phyloP scores from a whole-genome alignment of 1,140 invertebrate genomes.

The Triops longicaudatus region DNA sequence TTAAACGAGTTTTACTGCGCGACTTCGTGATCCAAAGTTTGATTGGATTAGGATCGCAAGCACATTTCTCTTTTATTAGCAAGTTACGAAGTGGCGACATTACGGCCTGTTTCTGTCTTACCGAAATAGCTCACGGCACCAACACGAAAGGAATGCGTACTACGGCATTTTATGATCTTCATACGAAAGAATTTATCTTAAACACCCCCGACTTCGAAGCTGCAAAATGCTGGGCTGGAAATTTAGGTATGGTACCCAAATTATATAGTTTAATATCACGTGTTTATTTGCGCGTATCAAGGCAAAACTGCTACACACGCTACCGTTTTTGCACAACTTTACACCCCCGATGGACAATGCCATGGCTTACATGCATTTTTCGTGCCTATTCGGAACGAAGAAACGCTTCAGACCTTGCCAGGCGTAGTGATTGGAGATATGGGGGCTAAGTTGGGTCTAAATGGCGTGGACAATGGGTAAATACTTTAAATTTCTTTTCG shows the following conservation, averaged over 20 bases:
- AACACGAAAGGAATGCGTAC: slow-evolving; percentile 87
- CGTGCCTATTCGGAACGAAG: slow-evolving; percentile 67
- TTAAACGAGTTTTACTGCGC: slow-evolving; percentile 53
- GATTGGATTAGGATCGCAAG: slow-evolving; percentile 47
- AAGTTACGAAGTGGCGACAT: slow-evolving; percentile 43
- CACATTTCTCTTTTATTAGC: slow-evolving; percentile 51
- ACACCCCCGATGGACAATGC: slow-evolving; percentile 64
- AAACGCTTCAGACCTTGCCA: slow-evolving; percentile 60
- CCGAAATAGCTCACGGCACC: slow-evolving; percentile 87
- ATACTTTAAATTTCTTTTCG: slow-evolving; percentile 13
- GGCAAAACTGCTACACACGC: slow-evolving; percentile 79
- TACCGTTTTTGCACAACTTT: slow-evolving; percentile 79
- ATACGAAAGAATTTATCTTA: slow-evolving; percentile 70
- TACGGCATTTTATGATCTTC: slow-evolving; percentile 74
- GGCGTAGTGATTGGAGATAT: slow-evolving; percentile 75
- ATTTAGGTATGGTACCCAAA: slow-evolving; percentile 55
- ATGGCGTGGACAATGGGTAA: slow-evolving; percentile 83
- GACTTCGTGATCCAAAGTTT: slow-evolving; percentile 49
- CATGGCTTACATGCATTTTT: slow-evolving; percentile 82
- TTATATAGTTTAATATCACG: background rate
- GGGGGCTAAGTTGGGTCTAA: slow-evolving; percentile 77
- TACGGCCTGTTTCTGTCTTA: slow-evolving; percentile 72
- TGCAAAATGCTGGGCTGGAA: slow-evolving; percentile 90
- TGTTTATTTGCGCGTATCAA: slow-evolving; percentile 31
- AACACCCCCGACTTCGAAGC: slow-evolving; percentile 89